Evolutionary conservation across 2,113 vertebrate species (phyloP).

Genomic region (Alaudala cheleensis): DNA sequence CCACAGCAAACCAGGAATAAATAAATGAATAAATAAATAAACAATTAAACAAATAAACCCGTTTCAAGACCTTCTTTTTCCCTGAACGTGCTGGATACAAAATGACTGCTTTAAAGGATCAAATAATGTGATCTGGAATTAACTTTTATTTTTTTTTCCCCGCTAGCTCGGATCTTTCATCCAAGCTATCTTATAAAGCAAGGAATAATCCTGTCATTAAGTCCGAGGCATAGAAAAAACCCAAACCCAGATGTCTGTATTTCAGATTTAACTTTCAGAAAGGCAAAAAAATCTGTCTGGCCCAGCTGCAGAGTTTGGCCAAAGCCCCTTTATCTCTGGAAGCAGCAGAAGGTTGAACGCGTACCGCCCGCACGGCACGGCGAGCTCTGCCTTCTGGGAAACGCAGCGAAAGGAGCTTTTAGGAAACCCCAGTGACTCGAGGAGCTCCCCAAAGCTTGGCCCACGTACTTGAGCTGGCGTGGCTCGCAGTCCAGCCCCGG

Average conservation of each 20-base stretch:
- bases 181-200: neutral
- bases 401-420: rapidly evolving
- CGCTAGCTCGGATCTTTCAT: neutral
- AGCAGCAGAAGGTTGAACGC: rapidly evolving
- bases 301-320: neutral
- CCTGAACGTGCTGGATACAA: neutral
- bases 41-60: neutral
- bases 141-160: neutral
- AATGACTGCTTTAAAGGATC: neutral
- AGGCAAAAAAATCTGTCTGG: neutral
- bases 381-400: rapidly evolving
- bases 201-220: neutral
- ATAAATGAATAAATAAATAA: neutral
- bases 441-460: neutral
- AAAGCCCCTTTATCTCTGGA: neutral
- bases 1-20: neutral
- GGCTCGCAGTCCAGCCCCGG: slow-evolving; percentile 96
- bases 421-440: neutral
- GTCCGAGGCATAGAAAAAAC: neutral
- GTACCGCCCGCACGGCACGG: rapidly evolving
- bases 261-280: neutral
- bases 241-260: neutral
- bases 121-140: neutral
- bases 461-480: slow-evolving; percentile 89
- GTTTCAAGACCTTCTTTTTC: neutral